Evolutionary conservation across 2,797 vertebrate genomes (phyloP).

Genomic region (Halcyon smyrnensis): DNA sequence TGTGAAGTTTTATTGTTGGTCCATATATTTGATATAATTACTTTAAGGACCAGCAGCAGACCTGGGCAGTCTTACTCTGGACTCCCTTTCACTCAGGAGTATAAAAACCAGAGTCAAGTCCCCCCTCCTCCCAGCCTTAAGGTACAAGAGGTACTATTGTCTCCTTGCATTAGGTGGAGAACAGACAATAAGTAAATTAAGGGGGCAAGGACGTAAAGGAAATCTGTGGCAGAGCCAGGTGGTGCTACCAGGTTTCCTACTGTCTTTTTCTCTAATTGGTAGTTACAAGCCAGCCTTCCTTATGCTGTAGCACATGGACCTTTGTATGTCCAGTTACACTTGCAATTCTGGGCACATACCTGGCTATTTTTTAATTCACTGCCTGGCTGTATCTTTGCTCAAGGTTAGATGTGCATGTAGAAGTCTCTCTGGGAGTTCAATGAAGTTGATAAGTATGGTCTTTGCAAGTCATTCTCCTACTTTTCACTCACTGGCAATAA

Average conservation of each 20-base stretch:
- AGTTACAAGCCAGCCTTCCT: neutral
- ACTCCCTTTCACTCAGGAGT: neutral
- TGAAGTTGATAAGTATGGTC: neutral
- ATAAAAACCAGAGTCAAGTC: neutral
- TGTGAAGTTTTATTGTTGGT: neutral
- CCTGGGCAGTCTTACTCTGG: neutral
- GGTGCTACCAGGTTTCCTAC: neutral
- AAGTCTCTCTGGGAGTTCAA: neutral
- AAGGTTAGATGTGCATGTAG: neutral
- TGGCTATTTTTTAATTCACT: neutral
- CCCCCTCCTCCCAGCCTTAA: neutral
- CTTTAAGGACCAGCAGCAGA: neutral
- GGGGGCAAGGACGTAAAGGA: neutral
- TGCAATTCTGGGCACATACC: neutral
- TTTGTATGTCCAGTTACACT: neutral
- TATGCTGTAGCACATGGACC: neutral
- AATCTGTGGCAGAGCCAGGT: neutral
- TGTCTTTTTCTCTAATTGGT: neutral
- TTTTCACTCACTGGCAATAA: neutral
- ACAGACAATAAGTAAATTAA: neutral
- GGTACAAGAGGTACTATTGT: neutral
- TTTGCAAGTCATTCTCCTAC: neutral
- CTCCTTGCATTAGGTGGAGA: neutral
- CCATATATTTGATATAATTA: neutral
- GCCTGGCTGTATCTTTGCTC: neutral